These are phyloP conservation scores for Nomada flava DNA, from an alignment of 2,888 invertebrate genomes.

Conservation along the genomic window DNA sequence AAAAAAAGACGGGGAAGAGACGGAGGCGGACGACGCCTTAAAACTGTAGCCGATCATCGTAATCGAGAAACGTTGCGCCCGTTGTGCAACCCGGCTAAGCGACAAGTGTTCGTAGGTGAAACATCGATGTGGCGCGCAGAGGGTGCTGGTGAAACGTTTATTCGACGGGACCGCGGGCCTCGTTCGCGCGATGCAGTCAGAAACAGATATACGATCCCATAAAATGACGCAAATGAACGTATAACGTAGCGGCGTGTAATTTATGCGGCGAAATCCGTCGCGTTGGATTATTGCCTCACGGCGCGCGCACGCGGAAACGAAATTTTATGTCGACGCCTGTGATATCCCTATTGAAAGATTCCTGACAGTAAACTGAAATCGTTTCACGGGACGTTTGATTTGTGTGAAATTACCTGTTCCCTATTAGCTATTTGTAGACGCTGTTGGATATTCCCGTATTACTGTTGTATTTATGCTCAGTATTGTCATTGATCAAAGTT, in stretches of 20 bases:
- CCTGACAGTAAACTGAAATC: background rate
- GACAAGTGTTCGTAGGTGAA: background rate
- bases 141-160: background rate
- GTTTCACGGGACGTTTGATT: background rate
- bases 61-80: conserved; percentile 11
- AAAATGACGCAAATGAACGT: conserved; percentile 51
- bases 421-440: background rate
- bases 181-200: conserved; percentile 15
- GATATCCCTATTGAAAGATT: background rate
- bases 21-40: conserved; percentile 76
- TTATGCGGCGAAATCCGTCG: conserved; percentile 30
- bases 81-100: background rate
- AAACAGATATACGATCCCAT: conserved; percentile 42
- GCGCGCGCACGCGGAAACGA: conserved; percentile 11
- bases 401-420: background rate
- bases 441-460: too few species aligned
- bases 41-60: conserved; percentile 69
- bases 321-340: conserved; percentile 17
- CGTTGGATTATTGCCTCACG: conserved; percentile 1
- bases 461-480: too few species aligned
- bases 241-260: conserved; percentile 29
- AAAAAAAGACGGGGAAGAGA: conserved; percentile 55
- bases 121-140: background rate
- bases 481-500: too few species aligned
- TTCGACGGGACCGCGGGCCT: conserved; percentile 3